Percentiles rank a stretch among this genome's conserved stretches.
Evolutionary conservation across 2,113 vertebrate species (phyloP).

Genomic region (Nothoprocta perdicaria): DNA sequence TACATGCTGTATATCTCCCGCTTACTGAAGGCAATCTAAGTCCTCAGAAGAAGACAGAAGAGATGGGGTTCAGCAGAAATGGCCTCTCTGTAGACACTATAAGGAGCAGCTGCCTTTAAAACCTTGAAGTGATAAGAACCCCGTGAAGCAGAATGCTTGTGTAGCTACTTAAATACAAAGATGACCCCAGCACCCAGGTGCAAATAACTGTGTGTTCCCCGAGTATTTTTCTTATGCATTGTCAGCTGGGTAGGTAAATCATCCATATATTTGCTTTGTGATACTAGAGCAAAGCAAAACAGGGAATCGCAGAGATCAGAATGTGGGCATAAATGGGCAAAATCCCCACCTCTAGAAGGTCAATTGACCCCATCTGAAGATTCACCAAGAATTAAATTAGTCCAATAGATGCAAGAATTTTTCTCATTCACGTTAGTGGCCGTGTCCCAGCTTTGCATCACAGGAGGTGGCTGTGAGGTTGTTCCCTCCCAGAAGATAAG

Average conservation of each 20-base stretch:
- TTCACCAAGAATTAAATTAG: neutral
- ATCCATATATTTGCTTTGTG: neutral
- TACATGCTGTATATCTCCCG: neutral
- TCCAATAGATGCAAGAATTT: neutral
- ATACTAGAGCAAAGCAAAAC: neutral
- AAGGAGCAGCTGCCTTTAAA: constrained; percentile 11
- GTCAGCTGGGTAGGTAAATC: neutral
- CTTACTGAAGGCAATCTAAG: neutral
- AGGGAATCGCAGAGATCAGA: neutral
- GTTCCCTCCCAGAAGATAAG: neutral
- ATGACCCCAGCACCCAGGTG: neutral
- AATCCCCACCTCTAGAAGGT: neutral
- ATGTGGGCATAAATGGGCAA: neutral
- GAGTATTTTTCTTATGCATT: neutral
- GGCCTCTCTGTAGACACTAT: neutral
- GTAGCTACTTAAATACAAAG: constrained; percentile 2
- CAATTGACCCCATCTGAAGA: neutral
- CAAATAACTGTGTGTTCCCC: neutral
- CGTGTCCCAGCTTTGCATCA: neutral
- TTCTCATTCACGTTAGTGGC: neutral
- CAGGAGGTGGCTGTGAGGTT: neutral
- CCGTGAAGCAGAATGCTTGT: constrained; percentile 21
- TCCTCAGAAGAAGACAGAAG: neutral
- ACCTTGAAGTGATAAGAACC: constrained; percentile 9
- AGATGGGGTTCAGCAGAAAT: neutral